Evolutionary conservation across 1,140 invertebrate genomes (phyloP).

Genomic region (Temnothorax longispinosus): DNA sequence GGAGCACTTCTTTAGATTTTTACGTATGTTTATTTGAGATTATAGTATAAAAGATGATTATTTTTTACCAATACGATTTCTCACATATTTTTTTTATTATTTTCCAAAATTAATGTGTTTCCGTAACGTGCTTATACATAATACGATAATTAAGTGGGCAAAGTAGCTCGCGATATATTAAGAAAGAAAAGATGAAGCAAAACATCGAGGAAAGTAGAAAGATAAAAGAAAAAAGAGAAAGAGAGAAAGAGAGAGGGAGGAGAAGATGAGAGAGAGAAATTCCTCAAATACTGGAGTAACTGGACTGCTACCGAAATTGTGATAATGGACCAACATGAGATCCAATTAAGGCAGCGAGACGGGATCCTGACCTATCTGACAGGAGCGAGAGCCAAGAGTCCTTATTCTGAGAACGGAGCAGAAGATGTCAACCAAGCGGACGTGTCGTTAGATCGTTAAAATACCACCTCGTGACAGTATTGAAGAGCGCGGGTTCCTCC

Average conservation of each 20-base stretch:
- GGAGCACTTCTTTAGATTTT: background rate
- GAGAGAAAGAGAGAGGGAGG: constrained; percentile 44
- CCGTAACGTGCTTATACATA: background rate
- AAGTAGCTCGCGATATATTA: background rate
- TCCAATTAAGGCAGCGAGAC: constrained; percentile 81
- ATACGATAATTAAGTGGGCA: background rate
- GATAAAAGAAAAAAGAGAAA: constrained; percentile 62
- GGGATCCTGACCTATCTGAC: constrained; percentile 71
- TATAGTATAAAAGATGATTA: background rate
- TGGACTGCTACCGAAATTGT: constrained; percentile 71
- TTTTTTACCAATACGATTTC: background rate
- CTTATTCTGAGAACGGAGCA: constrained; percentile 17
- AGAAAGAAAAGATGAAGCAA: constrained; percentile 48
- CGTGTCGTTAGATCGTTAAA: constrained; percentile 74
- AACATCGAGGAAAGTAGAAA: constrained; percentile 55
- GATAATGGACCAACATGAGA: constrained; percentile 82
- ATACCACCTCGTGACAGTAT: constrained; percentile 62
- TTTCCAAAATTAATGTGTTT: background rate
- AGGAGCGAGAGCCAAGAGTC: background rate
- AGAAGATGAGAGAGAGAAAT: constrained; percentile 60
- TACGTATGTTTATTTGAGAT: background rate
- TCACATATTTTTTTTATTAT: background rate
- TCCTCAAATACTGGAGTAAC: constrained; percentile 71
- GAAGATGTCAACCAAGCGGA: constrained; percentile 64
- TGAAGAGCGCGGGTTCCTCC: constrained; percentile 33